Percentiles rank a stretch among this genome's conserved stretches.
Evolutionary conservation across 2,113 vertebrate genomes (phyloP).

Genomic region (Anolis sagrei): DNA sequence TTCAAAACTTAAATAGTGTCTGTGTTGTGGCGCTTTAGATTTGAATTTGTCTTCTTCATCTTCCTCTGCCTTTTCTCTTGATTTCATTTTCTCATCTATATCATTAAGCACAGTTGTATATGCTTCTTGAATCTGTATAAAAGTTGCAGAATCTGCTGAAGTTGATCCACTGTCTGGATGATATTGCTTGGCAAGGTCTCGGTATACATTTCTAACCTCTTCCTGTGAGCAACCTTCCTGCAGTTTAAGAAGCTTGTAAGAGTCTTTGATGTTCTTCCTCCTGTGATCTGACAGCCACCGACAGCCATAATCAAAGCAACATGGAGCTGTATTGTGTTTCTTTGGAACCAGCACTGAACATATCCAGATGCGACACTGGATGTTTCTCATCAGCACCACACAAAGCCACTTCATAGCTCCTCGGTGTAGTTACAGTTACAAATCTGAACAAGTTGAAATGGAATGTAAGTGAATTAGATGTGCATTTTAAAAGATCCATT

Average conservation of each 20-base stretch:
- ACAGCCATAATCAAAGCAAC: conserved; percentile 31
- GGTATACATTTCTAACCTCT: conserved; percentile 86
- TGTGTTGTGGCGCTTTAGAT: conserved; percentile 82
- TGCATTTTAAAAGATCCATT: neutral
- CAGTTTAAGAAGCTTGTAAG: conserved; percentile 77
- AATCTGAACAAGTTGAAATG: neutral
- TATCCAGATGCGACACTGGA: conserved; percentile 41
- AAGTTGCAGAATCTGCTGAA: conserved; percentile 79
- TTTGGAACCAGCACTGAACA: conserved; percentile 45
- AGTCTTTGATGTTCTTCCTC: conserved; percentile 63
- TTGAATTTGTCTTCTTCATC: conserved; percentile 77
- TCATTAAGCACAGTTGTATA: conserved; percentile 85
- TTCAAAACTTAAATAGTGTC: conserved; percentile 94
- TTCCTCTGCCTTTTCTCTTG: conserved; percentile 41
- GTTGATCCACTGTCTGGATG: conserved; percentile 88
- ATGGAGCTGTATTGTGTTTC: conserved; percentile 41
- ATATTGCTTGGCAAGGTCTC: conserved; percentile 87
- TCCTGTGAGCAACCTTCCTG: conserved; percentile 77
- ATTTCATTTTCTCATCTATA: conserved; percentile 59
- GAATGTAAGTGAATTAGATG: neutral
- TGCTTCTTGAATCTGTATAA: conserved; percentile 87
- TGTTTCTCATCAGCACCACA: conserved; percentile 49
- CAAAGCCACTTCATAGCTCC: conserved; percentile 42
- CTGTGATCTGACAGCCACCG: conserved; percentile 69
- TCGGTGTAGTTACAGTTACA: conserved; percentile 61